Evolutionary conservation across 2,888 invertebrate species (phyloP), one percentile per base, ranked within the genome.

Genomic region (Silvanus unidentatus): DNA sequence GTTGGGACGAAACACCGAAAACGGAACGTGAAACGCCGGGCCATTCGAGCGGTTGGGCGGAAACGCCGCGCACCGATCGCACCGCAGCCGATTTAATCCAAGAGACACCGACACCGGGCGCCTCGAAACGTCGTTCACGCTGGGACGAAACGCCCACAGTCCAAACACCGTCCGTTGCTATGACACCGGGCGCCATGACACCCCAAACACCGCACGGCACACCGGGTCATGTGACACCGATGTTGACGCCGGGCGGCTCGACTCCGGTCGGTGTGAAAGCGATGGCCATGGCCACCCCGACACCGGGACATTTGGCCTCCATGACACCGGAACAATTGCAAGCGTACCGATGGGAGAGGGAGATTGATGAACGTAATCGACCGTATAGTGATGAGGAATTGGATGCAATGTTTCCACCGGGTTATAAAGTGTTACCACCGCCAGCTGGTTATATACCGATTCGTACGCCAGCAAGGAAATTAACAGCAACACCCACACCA

Each of bases 241-340:
- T 73, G 64, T 79, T 91, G 60, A 92, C 92, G 9, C 92, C 92
- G 0, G 86, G 88, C 42, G 88, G 88, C 68, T 77, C 84, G 14
- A 90, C 95, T 3, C 92, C 94, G 1, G 85, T 91, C 12, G 94
- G 94, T 32, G 81, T 87, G 1, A 96, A 96, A 70, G 99, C 99
- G 1, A 98, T 98, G 97, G 94, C 86, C 0, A 88, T 99, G 87
- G 93, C 95, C 1, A 99, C 99, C 1, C 99, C 99, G 0, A 94
- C 96, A 0, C 96, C 98, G 0, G 90, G 93, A 12, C 96, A 97
- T 63, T 76, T 97, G 49, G 88, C 96, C 50, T 90, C 95, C 10
- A 99, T 99, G 98, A 99, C 99, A 0, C 99, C 99, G 0, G 99
- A 99, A 70, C 99, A 99, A 70, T 75, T 98, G 52, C 98, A 99